Base-by-base conservation (phyloP, 2,888 invertebrate species). In the Troides oblongomaculatus region DNA sequence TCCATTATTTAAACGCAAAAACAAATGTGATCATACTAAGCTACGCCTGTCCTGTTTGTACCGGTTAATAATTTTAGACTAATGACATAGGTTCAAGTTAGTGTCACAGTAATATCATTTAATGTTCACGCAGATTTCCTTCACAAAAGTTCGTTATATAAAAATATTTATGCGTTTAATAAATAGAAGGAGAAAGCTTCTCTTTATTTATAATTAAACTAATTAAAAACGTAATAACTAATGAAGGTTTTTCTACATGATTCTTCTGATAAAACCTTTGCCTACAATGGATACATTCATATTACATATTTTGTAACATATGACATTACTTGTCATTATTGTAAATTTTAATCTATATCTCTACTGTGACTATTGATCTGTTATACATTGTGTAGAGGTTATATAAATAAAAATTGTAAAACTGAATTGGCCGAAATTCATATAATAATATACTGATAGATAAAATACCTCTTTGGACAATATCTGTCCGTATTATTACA, bases 1-100 rank as follows among this genome's bases (percentile, higher is more conserved):
- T 23, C 50, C 63, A 68, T 59, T 68, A 64, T 64, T 68, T 58
- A 46, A 23, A 61, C 63, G 46, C 63, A 60, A 64, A 58, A 60
- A 64, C 64, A 60, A 64, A 64, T 59, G 53, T 53, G 64, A 68
- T 64, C 60, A 64, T 21, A 62, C 53, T 61, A 62, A 62, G 21
- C 62, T 57, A 43, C 43, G 62, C 56, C 62, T 67, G 62, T 67
- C 56, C 43, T 62, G 62, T 67, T 56, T 61, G 23, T 21, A 61
- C 23, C 62, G 53, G 61, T 67, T 62, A 67, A 7, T 21, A 23
- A 17, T 14, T 30, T 66, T 36, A 53, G 30, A 23, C 23, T n/a
- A 21, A 56, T 56, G 14, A n/a, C 53, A 12, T 53, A n/a, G 18
- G 53, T 53, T 6, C 18, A 6, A n/a, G n/a, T 53, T 53, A 53